Base-by-base conservation (phyloP, 2,888 invertebrate species). In the Phlogophora meticulosa region DNA sequence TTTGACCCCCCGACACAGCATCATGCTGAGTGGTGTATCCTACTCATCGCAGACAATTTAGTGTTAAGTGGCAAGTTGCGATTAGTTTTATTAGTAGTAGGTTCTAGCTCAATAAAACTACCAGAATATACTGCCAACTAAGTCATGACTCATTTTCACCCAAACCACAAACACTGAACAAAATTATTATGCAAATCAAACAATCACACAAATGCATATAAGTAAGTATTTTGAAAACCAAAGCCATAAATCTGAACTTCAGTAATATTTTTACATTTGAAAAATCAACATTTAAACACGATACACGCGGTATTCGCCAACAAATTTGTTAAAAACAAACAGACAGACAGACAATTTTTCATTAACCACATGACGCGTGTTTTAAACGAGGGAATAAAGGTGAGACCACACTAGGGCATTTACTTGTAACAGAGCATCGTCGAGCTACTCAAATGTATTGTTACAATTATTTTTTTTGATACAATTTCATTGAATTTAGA, bases 281-380 rank as follows among this genome's bases (percentile, higher is more conserved):
- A 62, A 56, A 56, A 65, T 28, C 28, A 45, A 48, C 46, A 20
- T 45, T 61, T 58, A 42, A 78, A 53, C 52, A 59, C 68, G 58
- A 76, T 72, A 15, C 43, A 78, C 22, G 28, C 52, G 22, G 46
- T 11, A 51, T 63, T 49, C 58, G 36, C 38, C 40, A 49, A 62
- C 75, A 61, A 75, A 75, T 75, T 76, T 59, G 57, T 76, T 61
- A 20, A 70, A 71, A 72, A 75, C 72, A 75, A 80, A 80, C 72
- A 79, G 45, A 64, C 60, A 48, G 49, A 60, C 67, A 13, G 55
- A 55, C 63, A 60, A 59, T 82, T 76, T 71, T 73, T 82, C 80
- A 71, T 73, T 68, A 82, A 68, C 67, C 70, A 42, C 82, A 79
- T 56, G 72, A 76, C 73, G 66, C n/a, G 61, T 32, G 65, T 24